These are phyloP conservation scores for Eupithecia tripunctaria DNA, from an alignment of 2,888 invertebrate species.

Conservation along the genomic window DNA sequence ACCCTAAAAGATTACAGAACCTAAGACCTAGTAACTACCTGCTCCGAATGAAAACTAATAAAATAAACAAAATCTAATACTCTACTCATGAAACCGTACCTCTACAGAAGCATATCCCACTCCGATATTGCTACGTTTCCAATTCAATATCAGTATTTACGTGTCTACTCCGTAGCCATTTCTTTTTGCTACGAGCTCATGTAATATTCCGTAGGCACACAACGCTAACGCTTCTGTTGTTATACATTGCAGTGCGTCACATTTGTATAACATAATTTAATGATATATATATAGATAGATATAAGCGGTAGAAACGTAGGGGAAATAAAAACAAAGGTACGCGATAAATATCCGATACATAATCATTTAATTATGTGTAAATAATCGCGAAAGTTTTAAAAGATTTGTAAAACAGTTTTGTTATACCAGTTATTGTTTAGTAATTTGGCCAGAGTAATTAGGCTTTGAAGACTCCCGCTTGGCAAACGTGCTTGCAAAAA, in stretches of 20 bases:
- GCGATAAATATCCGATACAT: no score
- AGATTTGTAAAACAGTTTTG: not conserved
- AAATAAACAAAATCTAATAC: not conserved
- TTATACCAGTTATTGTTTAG: not conserved
- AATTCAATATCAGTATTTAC: slow-evolving; percentile 12
- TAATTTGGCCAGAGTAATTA: not conserved
- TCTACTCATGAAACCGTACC: not conserved
- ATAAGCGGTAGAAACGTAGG: no score
- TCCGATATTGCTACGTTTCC: not conserved
- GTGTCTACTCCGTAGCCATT: slow-evolving; percentile 11
- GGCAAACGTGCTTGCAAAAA: no score
- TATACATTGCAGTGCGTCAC: not conserved
- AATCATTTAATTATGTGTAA: no score
- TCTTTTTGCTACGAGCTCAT: slow-evolving; percentile 26
- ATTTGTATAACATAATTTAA: not conserved
- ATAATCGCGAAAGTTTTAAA: no score
- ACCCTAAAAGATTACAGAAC: not conserved
- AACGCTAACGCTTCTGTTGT: slow-evolving; percentile 11
- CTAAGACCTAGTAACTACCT: not conserved
- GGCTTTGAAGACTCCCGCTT: no score
- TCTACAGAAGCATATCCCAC: not conserved
- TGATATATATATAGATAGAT: no score
- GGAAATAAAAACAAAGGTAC: no score
- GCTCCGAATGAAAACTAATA: not conserved
- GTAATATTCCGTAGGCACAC: slow-evolving; percentile 33